Conservation (phyloP, 1,140 invertebrate genomes). For the Hermatobates lingyangjiaoensis region DNA sequence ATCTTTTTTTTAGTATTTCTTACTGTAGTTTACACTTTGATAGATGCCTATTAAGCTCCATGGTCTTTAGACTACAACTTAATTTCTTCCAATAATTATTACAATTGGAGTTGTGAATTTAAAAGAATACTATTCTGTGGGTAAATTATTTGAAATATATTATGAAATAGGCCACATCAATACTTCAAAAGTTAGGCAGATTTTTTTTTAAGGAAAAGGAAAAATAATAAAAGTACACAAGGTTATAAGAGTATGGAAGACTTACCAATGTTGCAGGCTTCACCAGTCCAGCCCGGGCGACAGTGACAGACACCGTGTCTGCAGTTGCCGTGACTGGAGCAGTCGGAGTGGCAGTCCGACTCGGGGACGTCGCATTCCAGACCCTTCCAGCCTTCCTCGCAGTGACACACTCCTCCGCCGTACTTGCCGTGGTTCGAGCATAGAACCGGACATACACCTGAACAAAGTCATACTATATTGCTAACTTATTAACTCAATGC, state of each 20-base stretch:
- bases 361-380: slow-evolving; percentile 84
- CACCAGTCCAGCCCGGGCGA: slow-evolving; percentile 73
- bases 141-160: too few relatives aligned
- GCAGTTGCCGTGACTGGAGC: slow-evolving; percentile 78
- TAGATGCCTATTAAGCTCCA: too few relatives aligned
- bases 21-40: too few relatives aligned
- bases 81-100: too few relatives aligned
- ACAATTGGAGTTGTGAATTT: too few relatives aligned
- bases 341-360: slow-evolving; percentile 79
- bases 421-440: slow-evolving; percentile 94
- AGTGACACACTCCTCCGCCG: slow-evolving; percentile 84
- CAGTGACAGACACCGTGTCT: slow-evolving; percentile 75
- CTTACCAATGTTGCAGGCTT: slow-evolving; percentile 65
- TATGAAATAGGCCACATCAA: too few relatives aligned
- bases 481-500: too few relatives aligned
- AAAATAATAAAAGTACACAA: not conserved
- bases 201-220: too few relatives aligned
- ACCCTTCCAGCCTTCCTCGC: slow-evolving; percentile 92
- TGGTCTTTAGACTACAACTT: too few relatives aligned
- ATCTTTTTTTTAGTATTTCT: too few relatives aligned
- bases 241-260: slow-evolving; percentile 13
- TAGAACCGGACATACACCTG: slow-evolving; percentile 87
- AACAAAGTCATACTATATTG: slow-evolving; percentile 22
- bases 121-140: too few relatives aligned
- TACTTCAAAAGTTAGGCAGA: too few relatives aligned